phyloP scores from a whole-genome alignment of 2,113 vertebrate species.

The Ochotona princeps region DNA sequence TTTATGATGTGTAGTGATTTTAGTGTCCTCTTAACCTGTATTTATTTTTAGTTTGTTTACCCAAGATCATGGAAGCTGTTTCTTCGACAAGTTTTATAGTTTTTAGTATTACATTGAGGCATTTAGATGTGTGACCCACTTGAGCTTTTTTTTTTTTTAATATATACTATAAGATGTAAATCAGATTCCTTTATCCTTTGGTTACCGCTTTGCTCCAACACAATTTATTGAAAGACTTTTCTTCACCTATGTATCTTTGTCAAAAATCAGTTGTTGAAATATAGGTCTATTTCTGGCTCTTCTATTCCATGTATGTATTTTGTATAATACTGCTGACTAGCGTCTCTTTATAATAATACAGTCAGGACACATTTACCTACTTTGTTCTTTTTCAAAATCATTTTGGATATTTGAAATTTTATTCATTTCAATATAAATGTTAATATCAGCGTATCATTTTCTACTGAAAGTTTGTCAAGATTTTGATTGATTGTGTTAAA shows the following conservation, averaged over 20 bases:
- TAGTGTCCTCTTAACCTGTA: not conserved
- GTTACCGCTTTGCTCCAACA: not conserved
- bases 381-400: not conserved
- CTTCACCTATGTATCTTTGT: slow-evolving; percentile 32
- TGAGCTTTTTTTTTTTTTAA: slow-evolving; percentile 11
- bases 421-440: slow-evolving; percentile 18
- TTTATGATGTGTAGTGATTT: slow-evolving; percentile 45
- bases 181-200: not conserved
- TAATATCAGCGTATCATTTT: slow-evolving; percentile 6
- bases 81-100: slow-evolving; percentile 5
- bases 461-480: not conserved
- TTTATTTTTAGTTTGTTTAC: not conserved
- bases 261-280: slow-evolving; percentile 36
- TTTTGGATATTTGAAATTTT: slow-evolving; percentile 25
- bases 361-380: not conserved
- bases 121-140: slow-evolving; percentile 7
- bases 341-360: slow-evolving; percentile 41
- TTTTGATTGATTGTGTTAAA: not conserved
- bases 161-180: not conserved
- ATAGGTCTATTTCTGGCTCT: not conserved
- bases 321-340: not conserved
- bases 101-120: slow-evolving; percentile 48
- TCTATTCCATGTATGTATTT: not conserved
- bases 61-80: not conserved
- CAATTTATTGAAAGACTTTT: slow-evolving; percentile 41